Base-by-base conservation (phyloP, 2,113 vertebrate genomes). In the Sander vitreus region DNA sequence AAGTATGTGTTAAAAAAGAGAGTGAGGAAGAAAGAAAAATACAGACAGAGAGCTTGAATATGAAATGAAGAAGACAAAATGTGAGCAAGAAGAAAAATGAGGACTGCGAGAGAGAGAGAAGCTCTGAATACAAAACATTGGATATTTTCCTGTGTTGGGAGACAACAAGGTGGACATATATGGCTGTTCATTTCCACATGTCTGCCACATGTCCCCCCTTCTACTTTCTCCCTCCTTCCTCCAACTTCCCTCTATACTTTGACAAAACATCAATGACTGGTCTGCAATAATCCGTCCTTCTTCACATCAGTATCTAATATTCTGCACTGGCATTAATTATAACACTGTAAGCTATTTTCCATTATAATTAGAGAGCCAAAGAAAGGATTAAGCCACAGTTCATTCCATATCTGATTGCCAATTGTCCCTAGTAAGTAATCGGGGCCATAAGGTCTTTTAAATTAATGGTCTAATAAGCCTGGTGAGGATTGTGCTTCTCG, bases 311-410 rank as follows among this genome's bases (percentile, higher is more conserved):
- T 68, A 69, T 80, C 81, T 78, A 80, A 82, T 79, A 85, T 69
- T 68, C 78, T 70, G 63, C 53, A 19, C 80, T 36, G 68, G 25
- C 51, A 53, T 57, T 80, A 72, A 79, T 87, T 74, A 76, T 57
- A 25, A 27, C 1, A 19, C 83, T 75, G 30, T 27, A 83, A 85
- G 78, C 80, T 57, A 73, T 83, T 88, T 83, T 68, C 74, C 16
- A n/a, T 71, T 84, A 76, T 85, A 87, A 88, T 89, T 89, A 86
- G 63, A 83, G 62, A 67, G 64, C 43, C 57, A 54, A 30, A 47
- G 65, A 82, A 62, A 58, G 74, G 79, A 84, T 84, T 81, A 81
- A 81, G 78, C 72, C 66, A 54, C 1, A 58, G 70, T 78, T 85
- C 78, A 78, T 77, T 30, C 14, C 59, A 60, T 74, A 88, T 85